phyloP scores from a whole-genome alignment of 92 coral and sea anemone species.

The Epizoanthus fatuus region DNA sequence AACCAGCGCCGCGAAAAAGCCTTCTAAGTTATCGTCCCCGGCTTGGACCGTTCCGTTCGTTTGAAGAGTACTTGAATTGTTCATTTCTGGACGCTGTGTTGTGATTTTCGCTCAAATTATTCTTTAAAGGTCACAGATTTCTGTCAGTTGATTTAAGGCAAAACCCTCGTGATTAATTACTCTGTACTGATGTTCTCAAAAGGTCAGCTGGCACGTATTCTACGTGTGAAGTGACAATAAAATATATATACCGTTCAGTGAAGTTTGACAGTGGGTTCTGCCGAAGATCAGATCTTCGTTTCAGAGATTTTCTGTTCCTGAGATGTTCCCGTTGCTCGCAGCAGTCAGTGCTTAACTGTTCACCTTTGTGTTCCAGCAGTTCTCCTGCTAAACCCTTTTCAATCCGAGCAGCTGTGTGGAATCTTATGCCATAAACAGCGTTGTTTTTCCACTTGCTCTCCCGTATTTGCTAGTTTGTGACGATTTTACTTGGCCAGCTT shows the following conservation, averaged over 20 bases:
- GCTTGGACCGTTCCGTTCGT: background rate
- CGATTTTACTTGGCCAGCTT: no score
- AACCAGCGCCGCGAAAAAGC: constrained; percentile 1
- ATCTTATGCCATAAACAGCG: constrained; percentile 4
- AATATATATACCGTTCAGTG: background rate
- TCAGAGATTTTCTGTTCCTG: background rate
- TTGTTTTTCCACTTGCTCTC: no score
- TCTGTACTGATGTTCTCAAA: background rate
- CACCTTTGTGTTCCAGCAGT: background rate
- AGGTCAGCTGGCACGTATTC: no score
- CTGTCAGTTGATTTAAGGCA: background rate
- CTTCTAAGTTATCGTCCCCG: background rate
- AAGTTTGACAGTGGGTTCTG: background rate
- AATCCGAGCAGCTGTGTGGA: constrained; percentile 28
- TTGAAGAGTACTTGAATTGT: background rate
- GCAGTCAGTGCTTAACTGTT: background rate
- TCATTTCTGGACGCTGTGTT: background rate
- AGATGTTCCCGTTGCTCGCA: background rate
- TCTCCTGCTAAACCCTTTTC: background rate
- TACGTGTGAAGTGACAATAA: constrained; percentile 1
- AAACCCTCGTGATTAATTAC: background rate
- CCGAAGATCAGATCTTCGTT: background rate
- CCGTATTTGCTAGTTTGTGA: no score
- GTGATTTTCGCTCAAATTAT: background rate
- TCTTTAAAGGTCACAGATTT: no score